Evolutionary conservation across 2,797 vertebrate genomes (phyloP), one percentile per base, ranked within the genome.

Genomic region (Cyprinodon diabolis): DNA sequence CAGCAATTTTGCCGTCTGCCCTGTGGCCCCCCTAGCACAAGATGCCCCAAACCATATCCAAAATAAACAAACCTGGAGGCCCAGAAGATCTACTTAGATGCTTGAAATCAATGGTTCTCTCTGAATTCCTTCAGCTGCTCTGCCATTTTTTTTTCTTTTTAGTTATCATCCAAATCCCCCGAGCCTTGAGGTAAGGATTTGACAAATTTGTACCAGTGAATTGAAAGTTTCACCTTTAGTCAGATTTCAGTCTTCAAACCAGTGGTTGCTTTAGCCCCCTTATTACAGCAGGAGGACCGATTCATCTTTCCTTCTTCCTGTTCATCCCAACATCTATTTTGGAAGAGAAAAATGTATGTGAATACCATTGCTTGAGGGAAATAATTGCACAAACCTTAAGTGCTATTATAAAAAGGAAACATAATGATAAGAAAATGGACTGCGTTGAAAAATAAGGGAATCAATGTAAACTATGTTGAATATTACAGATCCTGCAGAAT

Each of bases 311-410:
- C 11, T n/a, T 63, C 37, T 63, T 10, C 21, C 35, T 2, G 35
- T 43, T 11, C 60, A n/a, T 13, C 37, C 37, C 19, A 6, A 37
- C 11, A 40, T n/a, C 19, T 6, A 37, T n/a, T 43, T 37, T 43
- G 60, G 43, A 43, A 2, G 43, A 7, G 37, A n/a, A 13, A 63
- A 63, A 63, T 37, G 19, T 13, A 43, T 63, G 35, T 13, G 37
- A 63, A 43, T 62, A 62, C 37, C 60, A 43, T 63, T n/a, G 60
- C 60, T 63, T 43, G 37, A 63, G 60, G 60, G 37, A 63, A 63
- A 12, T 19, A n/a, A 10, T 13, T 43, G 37, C 37, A 43, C 60
- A n/a, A 19, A 13, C 17, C 37, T 43, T 63, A 12, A n/a, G 60
- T 8, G 15, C 14, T 43, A n/a, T 63, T 6, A 43, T 30, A 37